Evolutionary conservation across 2,888 invertebrate genomes (phyloP).

Genomic region (Ischnura elegans): DNA sequence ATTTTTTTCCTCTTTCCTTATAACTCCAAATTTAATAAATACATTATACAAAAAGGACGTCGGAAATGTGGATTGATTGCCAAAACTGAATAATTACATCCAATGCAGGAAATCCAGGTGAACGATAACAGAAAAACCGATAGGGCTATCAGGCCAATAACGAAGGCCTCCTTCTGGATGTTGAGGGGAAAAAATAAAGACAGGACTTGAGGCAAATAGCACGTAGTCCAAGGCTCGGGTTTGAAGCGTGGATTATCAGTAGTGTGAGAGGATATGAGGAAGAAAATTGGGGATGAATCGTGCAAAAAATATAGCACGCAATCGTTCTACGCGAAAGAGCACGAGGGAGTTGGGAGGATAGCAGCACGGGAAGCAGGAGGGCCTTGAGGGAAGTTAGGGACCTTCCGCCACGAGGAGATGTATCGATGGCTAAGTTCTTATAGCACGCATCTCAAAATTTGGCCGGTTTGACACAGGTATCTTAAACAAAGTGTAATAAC

Average conservation of each 20-base stretch:
- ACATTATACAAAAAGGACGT: no score
- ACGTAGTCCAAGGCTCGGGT: not conserved
- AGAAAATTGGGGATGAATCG: not conserved
- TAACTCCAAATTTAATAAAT: no score
- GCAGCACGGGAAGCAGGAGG: not conserved
- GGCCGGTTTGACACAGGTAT: no score
- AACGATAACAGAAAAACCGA: not conserved
- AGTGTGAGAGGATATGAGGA: not conserved
- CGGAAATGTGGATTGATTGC: not conserved
- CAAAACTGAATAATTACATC: not conserved
- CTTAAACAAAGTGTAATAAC: no score
- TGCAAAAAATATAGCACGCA: slow-evolving; percentile 14
- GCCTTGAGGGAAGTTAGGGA: not conserved
- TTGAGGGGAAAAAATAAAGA: not conserved
- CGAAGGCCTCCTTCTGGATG: not conserved
- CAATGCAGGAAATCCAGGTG: not conserved
- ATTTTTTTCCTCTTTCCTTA: no score
- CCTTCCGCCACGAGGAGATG: no score
- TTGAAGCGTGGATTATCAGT: not conserved
- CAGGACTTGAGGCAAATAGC: not conserved
- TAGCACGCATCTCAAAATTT: no score
- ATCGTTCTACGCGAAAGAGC: slow-evolving; percentile 34
- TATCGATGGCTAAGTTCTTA: no score
- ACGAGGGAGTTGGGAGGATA: not conserved
- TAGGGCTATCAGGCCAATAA: not conserved